Conservation (phyloP, 2,888 invertebrate species). For the Agrochola lota region DNA sequence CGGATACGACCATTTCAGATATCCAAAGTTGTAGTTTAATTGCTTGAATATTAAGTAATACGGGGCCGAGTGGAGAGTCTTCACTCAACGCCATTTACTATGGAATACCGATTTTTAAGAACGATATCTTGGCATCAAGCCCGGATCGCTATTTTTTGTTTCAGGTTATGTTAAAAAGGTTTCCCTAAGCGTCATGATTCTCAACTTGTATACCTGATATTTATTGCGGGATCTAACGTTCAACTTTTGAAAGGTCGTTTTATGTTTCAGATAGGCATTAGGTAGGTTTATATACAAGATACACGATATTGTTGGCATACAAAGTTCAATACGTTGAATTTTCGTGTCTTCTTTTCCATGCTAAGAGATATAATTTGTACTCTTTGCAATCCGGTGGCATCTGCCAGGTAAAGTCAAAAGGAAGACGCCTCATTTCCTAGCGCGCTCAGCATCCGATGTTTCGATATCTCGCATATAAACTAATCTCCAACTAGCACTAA, state of each 20-base stretch:
- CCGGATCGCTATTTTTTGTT: conserved; percentile 75
- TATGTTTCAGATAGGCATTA: conserved; percentile 19
- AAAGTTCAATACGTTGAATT: conserved; percentile 15
- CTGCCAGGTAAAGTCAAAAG: conserved; percentile 59
- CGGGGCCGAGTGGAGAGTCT: conserved; percentile 66
- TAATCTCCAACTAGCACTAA: conserved; percentile 56
- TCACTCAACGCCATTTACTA: conserved; percentile 71
- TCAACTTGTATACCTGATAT: conserved; percentile 61
- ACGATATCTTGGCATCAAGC: conserved; percentile 77
- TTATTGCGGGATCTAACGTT: conserved; percentile 23
- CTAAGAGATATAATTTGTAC: conserved; percentile 19
- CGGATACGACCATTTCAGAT: conserved; percentile 25
- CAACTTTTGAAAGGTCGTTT: conserved; percentile 25
- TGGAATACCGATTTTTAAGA: conserved; percentile 71
- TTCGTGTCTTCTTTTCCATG: background rate
- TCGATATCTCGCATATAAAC: conserved; percentile 57
- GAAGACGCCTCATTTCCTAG: conserved; percentile 69
- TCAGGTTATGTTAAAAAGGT: conserved; percentile 78
- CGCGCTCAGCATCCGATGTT: conserved; percentile 45
- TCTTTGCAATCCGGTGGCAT: conserved; percentile 56
- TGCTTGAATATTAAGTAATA: conserved; percentile 79
- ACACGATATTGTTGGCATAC: background rate
- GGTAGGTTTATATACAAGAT: background rate
- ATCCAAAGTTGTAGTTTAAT: conserved; percentile 69
- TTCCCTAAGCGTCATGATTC: conserved; percentile 67